Evolutionary conservation across 2,113 vertebrate genomes (phyloP), one percentile per base, ranked within the genome.

Genomic region (Penelope pileata): DNA sequence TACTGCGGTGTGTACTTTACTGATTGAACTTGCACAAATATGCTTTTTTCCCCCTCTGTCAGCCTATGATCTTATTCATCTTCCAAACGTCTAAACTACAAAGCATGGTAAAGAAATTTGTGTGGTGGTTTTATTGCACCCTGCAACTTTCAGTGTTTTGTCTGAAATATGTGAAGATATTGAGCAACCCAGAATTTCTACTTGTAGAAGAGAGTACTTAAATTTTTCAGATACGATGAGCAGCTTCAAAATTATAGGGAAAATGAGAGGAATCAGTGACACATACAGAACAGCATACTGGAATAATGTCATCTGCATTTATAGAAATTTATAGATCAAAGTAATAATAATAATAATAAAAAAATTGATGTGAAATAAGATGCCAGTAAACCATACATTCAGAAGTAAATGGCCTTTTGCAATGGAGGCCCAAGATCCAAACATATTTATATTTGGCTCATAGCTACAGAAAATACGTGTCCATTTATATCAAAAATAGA

Each of bases 221-320:
- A 83, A 84, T 23, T 30, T 67, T 88, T 91, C 77, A 47, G 78
- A 96, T 91, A 94, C 86, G 68, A 94, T 84, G 36, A 91, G 36
- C 16, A 63, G 11, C 24, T 89, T 95, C 77, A 42, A 29, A 53
- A 34, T 83, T 94, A 58, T 63, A 47, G 62, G 47, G 53, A 91
- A 93, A 93, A 51, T 59, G 95, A 58, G 29, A 4, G 6, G 10
- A 76, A 58, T 24, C 14, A 62, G 53, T 4, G 68, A 79, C 13
- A 4, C 12, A 4, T 77, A 50, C 9, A 18, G 64, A 90, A 10
- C 22, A 62, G 11, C 22, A n/a, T 16, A 56, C n/a, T 60, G 26
- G 27, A 51, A 66, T 82, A n/a, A 62, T 22, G 16, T 32, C 68
- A 22, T 32, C 63, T 72, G 24, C 23, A 3, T 67, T 87, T 69